phyloP scores from a whole-genome alignment of 2,888 invertebrate species.

The Yponomeuta evonymella region DNA sequence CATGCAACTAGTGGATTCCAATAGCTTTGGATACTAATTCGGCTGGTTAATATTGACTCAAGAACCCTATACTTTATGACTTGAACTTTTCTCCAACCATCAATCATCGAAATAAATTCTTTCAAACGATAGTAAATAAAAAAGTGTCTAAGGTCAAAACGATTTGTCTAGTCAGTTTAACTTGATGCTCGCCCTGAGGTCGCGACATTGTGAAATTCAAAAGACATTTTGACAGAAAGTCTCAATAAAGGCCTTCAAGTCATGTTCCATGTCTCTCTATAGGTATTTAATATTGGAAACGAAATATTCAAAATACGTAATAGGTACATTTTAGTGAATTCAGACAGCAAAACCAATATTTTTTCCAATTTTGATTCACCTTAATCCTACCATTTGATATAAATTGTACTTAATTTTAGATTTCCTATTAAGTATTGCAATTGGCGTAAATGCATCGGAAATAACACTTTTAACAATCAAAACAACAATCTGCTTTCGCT shows the following conservation, averaged over 20 bases:
- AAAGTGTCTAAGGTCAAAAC: constrained; percentile 11
- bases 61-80: neutral
- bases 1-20: neutral
- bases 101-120: neutral
- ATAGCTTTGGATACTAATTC: too few relatives aligned
- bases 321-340: too few relatives aligned
- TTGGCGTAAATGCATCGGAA: neutral
- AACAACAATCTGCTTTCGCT: constrained; percentile 14
- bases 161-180: constrained; percentile 2
- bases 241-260: neutral
- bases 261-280: neutral
- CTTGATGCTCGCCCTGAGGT: neutral
- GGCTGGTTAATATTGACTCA: too few relatives aligned
- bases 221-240: constrained; percentile 1
- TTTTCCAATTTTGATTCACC: too few relatives aligned
- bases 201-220: neutral
- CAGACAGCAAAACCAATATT: too few relatives aligned
- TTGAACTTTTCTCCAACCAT: neutral
- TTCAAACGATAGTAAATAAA: neutral
- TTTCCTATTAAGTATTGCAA: neutral
- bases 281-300: neutral
- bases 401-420: too few relatives aligned
- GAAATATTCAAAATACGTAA: neutral
- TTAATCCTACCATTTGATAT: too few relatives aligned
- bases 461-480: neutral